A percentile compares a stretch with the other conserved stretches of the same genome.
phyloP scores from a whole-genome alignment of 2,113 vertebrate genomes.

The Albula glossodonta region DNA sequence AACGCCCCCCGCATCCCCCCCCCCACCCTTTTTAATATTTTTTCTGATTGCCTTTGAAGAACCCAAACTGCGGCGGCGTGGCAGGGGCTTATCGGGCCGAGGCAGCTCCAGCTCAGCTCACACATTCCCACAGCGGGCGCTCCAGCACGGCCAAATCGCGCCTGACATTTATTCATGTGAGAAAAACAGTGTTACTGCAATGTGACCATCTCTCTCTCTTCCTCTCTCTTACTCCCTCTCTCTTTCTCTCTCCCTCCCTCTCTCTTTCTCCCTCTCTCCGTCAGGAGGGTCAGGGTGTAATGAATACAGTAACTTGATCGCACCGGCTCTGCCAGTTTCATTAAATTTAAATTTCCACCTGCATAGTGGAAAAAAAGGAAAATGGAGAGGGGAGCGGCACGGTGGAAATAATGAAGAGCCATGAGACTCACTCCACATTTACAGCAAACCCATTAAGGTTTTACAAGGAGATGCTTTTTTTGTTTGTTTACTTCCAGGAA shows the following conservation, averaged over 20 bases:
- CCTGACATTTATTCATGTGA: background rate
- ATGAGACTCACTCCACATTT: background rate
- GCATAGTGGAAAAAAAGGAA: slow-evolving; percentile 51
- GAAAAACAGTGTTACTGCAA: background rate
- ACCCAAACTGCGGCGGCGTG: background rate
- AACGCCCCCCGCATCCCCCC: too few relatives aligned
- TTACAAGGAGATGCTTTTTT: background rate
- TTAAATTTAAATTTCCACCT: slow-evolving; percentile 76
- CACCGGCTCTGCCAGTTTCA: slow-evolving; percentile 69
- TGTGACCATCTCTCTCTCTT: background rate
- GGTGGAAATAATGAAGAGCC: background rate
- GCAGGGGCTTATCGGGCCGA: background rate
- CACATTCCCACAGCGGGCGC: background rate
- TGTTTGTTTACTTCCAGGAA: background rate
- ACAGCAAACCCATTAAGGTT: background rate
- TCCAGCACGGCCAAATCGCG: background rate
- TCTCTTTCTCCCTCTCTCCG: slow-evolving; percentile 12
- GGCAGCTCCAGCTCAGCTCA: background rate
- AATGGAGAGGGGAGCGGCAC: background rate
- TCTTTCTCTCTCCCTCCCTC: slow-evolving; percentile 1
- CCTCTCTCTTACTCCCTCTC: background rate
- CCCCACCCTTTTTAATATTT: too few relatives aligned
- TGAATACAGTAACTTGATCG: slow-evolving; percentile 76
- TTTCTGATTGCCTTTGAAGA: too few relatives aligned
- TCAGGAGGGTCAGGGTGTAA: slow-evolving; percentile 66